phyloP scores from a whole-genome alignment of 2,113 vertebrate species.

The Notothenia rossii region DNA sequence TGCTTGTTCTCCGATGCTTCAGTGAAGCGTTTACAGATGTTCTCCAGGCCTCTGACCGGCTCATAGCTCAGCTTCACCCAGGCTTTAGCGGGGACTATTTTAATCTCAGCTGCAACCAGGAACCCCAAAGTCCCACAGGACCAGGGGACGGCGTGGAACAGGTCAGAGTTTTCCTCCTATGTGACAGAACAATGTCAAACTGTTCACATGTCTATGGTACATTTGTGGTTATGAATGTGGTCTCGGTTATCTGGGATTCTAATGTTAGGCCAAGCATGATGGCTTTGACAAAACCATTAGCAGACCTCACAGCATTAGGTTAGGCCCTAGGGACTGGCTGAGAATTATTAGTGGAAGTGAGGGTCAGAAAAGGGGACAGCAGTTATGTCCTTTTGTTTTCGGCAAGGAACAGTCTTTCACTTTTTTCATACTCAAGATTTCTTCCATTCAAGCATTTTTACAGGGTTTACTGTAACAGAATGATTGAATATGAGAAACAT shows the following conservation, averaged over 20 bases:
- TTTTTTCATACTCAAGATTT: too few species aligned
- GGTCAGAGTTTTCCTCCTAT: constrained; percentile 95
- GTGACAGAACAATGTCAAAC: not conserved
- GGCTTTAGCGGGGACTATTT: constrained; percentile 92
- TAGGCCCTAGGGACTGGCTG: too few species aligned
- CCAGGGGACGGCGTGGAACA: constrained; percentile 98
- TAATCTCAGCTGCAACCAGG: constrained; percentile 96
- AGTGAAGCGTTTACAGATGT: constrained; percentile 90
- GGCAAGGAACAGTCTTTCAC: too few species aligned
- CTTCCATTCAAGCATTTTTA: too few species aligned
- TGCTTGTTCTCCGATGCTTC: constrained; percentile 88
- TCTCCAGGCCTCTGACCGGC: constrained; percentile 90
- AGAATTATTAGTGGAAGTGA: too few species aligned
- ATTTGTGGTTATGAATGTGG: not conserved
- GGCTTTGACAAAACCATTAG: constrained; percentile 10
- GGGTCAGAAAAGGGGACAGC: too few species aligned
- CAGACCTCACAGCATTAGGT: not conserved
- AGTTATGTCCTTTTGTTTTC: not conserved
- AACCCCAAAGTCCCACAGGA: constrained; percentile 98
- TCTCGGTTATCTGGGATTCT: not conserved
- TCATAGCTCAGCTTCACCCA: constrained; percentile 91
- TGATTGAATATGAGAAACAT: too few species aligned
- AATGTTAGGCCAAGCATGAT: not conserved
- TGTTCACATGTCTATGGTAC: not conserved
- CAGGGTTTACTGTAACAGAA: too few species aligned